Evolutionary conservation across 2,797 vertebrate genomes (phyloP), one percentile per base, ranked within the genome.

Genomic region (Lepus oiostolus): DNA sequence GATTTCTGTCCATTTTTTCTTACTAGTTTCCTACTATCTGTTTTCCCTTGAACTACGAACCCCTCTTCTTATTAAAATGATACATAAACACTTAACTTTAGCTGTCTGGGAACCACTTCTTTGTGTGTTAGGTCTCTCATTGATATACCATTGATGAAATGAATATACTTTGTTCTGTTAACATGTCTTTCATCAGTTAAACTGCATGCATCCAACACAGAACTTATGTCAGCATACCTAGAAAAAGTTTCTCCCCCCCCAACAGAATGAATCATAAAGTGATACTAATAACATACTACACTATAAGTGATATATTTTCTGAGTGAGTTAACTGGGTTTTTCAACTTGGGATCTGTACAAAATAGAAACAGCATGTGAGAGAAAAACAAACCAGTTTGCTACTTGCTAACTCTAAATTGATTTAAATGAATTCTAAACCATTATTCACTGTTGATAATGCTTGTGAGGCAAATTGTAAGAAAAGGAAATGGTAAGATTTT

Each of bases 351-450:
- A 90, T 68, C 28, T 52, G 35, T 14, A 85, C 58, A 82, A 79
- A 88, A 81, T 0, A 68, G 71, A 93, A 84, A 89, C 0, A 52
- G 16, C 1, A 83, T 80, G 67, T 54, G 50, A 68, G 77, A 93
- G 75, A 74, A 82, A 95, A 97, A 92, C 35, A 92, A 84, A 47
- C 16, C 83, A 63, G 42, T 70, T 76, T 88, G 47, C 50, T 65
- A 88, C 21, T 28, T 67, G 58, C 50, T 77, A 80, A 91, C 35
- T 95, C 32, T 30, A 90, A 85, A 80, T 17, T 9, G 8, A 89
- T 77, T 81, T 58, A 86, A 85, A 65, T 67, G 11, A 90, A 81
- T 93, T 91, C 63, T 62, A 88, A 94, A 85, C 13, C 54, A 54
- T n/a, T 68, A 89, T 74, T 75, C 14, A 7, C 60, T 71, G 35